A percentile compares a stretch with the other conserved stretches of the same genome.
Conservation (phyloP, 1,140 invertebrate genomes). For the Aphis craccivora region DNA sequence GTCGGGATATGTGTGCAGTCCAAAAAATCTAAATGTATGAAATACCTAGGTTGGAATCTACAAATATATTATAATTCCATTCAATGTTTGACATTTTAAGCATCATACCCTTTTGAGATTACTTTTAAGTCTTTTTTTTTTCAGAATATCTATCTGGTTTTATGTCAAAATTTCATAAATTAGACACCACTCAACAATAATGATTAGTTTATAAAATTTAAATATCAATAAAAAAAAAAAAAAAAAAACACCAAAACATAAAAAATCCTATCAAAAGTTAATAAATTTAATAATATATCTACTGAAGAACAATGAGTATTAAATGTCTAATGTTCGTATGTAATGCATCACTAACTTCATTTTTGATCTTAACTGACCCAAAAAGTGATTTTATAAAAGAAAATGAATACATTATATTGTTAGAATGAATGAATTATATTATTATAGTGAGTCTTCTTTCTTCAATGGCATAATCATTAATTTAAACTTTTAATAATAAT, state of each 20-base stretch:
- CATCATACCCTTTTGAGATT: neutral
- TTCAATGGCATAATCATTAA: neutral
- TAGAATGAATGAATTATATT: neutral
- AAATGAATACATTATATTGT: neutral
- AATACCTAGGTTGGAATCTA: neutral
- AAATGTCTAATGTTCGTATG: neutral
- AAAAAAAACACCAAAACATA: neutral
- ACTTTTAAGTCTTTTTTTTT: neutral
- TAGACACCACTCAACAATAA: neutral
- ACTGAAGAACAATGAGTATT: neutral
- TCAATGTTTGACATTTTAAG: neutral
- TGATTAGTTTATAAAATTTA: neutral
- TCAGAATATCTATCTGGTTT: neutral
- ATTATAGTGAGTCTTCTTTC: neutral
- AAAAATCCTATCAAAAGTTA: neutral
- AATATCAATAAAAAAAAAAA: neutral
- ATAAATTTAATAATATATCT: neutral
- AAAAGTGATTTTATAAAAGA: neutral
- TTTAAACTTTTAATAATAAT: neutral
- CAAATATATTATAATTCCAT: neutral
- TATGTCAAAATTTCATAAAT: neutral
- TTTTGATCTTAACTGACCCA: neutral
- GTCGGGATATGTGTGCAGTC: neutral
- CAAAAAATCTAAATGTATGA: neutral
- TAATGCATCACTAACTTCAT: neutral